These are phyloP conservation scores for Meandrina meandrites DNA, from an alignment of 92 coral and sea anemone genomes.

Conservation along the genomic window DNA sequence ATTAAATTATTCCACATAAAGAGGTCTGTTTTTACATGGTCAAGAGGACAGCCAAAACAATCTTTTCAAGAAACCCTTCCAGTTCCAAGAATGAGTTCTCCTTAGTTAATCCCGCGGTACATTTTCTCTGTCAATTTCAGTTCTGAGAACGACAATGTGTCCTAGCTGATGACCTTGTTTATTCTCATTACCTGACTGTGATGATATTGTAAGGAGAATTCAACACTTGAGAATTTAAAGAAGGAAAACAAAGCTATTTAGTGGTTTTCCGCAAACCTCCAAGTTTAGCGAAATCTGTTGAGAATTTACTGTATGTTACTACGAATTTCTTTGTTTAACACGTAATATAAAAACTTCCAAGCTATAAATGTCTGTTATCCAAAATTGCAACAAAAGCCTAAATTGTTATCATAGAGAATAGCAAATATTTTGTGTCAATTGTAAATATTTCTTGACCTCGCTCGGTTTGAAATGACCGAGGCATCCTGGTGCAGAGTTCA, in stretches of 20 bases:
- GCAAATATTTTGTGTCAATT: conserved; percentile 8
- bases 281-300: not conserved
- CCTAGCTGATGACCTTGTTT: not conserved
- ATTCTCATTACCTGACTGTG: not conserved
- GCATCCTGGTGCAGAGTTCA: not conserved
- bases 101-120: not conserved
- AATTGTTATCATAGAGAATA: conserved; percentile 5
- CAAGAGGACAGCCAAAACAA: not conserved
- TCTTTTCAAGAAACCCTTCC: not conserved
- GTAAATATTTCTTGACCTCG: not conserved
- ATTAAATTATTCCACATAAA: too few species aligned
- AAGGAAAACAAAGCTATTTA: not conserved
- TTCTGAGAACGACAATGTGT: not conserved
- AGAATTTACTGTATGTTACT: not conserved
- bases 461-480: not conserved
- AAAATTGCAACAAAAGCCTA: conserved; percentile 22
- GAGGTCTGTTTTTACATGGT: not conserved
- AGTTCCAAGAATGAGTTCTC: not conserved
- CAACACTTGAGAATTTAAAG: not conserved
- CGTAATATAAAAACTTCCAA: not conserved
- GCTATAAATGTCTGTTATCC: not conserved
- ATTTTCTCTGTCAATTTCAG: not conserved
- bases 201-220: not conserved
- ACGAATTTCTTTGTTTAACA: not conserved
- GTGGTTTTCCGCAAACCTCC: not conserved